Evolutionary conservation across 2,888 invertebrate genomes (phyloP), one percentile per base, ranked within the genome.

Genomic region (Tupiocoris notatus): DNA sequence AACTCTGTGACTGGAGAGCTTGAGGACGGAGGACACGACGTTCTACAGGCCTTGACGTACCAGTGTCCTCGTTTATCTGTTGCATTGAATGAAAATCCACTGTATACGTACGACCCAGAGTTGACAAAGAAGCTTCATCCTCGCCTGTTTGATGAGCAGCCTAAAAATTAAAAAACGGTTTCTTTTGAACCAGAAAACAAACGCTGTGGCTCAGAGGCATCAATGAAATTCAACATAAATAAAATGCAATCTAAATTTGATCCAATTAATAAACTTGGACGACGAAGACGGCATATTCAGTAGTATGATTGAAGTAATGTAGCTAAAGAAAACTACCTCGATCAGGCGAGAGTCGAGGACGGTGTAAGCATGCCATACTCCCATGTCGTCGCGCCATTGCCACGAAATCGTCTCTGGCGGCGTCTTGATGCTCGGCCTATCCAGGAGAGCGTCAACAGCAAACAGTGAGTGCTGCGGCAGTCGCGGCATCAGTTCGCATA

Each of bases 321-420:
- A n/a, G n/a, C n/a, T n/a, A n/a, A n/a, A n/a, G n/a, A n/a, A n/a
- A n/a, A n/a, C n/a, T n/a, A 73, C 73, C 63, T 98, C 98, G 79
- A 98, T 92, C 81, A 96, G 94, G 80, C 95, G 90, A 80, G 95
- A 94, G 86, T 98, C 98, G 77, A 96, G 93, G 81, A 92, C 90
- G 59, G 95, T 93, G 85, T 98, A 98, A 3, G 95, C 92, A 83
- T 96, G 96, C 95, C 86, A 96, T 77, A 87, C 85, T 82, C 93
- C 95, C 82, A 95, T 89, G 84, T 98, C 97, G 84, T 98, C 98
- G 73, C 95, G 88, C 98, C 98, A 98, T 84, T 97, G 96, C 98
- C 98, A 98, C 80, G 92, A 90, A 1, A 96, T 93, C 77, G 91
- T 89, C 2, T 77, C 77, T 16, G 77, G 71, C 22, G 77, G 25